These are phyloP conservation scores for Orgyia antiqua DNA, from an alignment of 2,888 invertebrate species.

Conservation along the genomic window DNA sequence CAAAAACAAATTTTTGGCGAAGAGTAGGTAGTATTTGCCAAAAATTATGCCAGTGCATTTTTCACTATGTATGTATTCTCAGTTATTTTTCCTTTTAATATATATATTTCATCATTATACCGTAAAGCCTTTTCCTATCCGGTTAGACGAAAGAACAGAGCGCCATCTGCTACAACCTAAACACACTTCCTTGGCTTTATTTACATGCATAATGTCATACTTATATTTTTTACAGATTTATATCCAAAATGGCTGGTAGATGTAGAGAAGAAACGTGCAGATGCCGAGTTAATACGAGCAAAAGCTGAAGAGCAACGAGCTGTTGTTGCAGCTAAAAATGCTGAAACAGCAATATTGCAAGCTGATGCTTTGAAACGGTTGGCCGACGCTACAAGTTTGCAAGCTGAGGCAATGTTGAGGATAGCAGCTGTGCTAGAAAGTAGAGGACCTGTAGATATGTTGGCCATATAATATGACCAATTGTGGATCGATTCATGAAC, in stretches of 20 bases:
- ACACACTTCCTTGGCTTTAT: no score
- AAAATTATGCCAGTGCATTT: no score
- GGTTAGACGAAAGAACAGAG: no score
- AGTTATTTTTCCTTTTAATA: no score
- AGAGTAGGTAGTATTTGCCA: no score
- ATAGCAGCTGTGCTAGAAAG: constrained; percentile 44
- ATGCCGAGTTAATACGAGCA: constrained; percentile 49
- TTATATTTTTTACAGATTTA: constrained; percentile 39
- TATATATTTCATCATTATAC: no score
- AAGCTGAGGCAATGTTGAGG: constrained; percentile 47
- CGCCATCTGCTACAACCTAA: no score
- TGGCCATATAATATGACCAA: constrained; percentile 18
- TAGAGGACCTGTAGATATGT: constrained; percentile 26
- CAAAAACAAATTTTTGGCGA: no score
- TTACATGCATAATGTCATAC: no score
- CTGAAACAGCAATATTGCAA: constrained; percentile 46
- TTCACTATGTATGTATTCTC: no score
- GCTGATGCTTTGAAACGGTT: constrained; percentile 48
- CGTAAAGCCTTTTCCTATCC: no score
- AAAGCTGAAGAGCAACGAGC: constrained; percentile 47
- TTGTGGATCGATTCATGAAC: neutral
- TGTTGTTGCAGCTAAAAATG: constrained; percentile 34
- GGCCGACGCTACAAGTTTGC: constrained; percentile 44
- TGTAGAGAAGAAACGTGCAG: constrained; percentile 53
- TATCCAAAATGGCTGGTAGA: constrained; percentile 60